Evolutionary conservation across 2,888 invertebrate genomes (phyloP).

Genomic region (Sinotaia quadrata): DNA sequence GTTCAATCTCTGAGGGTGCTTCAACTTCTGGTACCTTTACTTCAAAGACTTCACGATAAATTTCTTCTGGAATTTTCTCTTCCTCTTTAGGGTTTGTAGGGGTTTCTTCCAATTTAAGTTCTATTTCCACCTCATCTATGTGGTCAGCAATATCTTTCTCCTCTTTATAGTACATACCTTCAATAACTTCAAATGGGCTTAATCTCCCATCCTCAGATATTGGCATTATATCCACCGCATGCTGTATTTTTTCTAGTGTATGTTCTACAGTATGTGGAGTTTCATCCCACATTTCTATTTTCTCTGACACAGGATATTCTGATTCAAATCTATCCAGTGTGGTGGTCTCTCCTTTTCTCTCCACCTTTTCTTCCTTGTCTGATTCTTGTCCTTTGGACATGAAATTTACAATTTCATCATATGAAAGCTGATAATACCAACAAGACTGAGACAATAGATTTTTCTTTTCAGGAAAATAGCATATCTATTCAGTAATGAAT

Average conservation of each 20-base stretch:
- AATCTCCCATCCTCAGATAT: not conserved
- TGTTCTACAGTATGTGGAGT: not conserved
- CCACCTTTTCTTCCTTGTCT: conserved; percentile 13
- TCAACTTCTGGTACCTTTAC: conserved; percentile 9
- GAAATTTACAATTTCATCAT: too few species aligned
- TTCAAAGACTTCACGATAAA: not conserved
- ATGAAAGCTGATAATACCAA: too few species aligned
- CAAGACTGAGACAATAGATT: too few species aligned
- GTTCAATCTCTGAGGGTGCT: conserved; percentile 1
- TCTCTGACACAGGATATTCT: conserved; percentile 27
- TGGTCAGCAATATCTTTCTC: conserved; percentile 14
- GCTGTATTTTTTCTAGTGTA: not conserved
- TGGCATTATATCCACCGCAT: conserved; percentile 5
- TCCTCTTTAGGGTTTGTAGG: not conserved
- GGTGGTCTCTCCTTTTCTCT: conserved; percentile 3
- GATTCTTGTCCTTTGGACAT: conserved; percentile 23
- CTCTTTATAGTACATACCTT: conserved; percentile 19
- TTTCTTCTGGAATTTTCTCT: not conserved
- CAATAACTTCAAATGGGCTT: conserved; percentile 28
- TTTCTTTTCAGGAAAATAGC: too few species aligned
- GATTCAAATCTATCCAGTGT: conserved; percentile 9
- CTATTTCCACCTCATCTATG: conserved; percentile 15
- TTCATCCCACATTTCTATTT: not conserved
- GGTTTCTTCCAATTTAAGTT: conserved; percentile 22
- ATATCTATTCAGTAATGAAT: too few species aligned